Evolutionary conservation across 1,140 invertebrate species (phyloP).

Genomic region (Palaemon carinicauda): DNA sequence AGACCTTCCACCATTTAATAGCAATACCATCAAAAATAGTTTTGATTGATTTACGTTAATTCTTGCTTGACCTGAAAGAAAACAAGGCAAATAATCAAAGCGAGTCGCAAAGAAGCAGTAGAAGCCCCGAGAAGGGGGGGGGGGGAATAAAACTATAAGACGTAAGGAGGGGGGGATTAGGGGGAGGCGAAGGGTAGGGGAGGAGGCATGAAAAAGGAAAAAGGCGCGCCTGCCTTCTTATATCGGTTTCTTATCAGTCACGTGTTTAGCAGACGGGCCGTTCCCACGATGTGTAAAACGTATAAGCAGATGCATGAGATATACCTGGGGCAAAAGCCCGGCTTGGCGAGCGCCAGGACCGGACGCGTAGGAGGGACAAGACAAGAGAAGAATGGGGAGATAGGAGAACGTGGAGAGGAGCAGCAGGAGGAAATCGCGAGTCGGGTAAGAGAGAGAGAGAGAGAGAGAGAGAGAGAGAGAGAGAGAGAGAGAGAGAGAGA

Average conservation of each 20-base stretch:
- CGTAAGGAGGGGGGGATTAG: background rate
- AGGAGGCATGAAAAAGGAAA: background rate
- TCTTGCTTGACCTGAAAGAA: too few relatives aligned
- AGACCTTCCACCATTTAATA: too few relatives aligned
- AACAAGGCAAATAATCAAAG: background rate
- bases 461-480: background rate
- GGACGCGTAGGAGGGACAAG: background rate
- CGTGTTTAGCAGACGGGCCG: constrained; percentile 27
- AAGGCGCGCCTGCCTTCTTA: constrained; percentile 28
- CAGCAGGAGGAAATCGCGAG: background rate
- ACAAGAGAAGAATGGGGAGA: background rate
- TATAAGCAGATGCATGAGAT: constrained; percentile 56
- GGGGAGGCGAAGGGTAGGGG: too few relatives aligned
- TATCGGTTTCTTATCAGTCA: constrained; percentile 51
- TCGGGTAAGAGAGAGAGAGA: background rate
- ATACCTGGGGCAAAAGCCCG: constrained; percentile 39
- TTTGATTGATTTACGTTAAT: too few relatives aligned
- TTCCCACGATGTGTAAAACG: constrained; percentile 47
- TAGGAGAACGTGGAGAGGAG: background rate
- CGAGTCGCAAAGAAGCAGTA: background rate
- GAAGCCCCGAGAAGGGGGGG: background rate
- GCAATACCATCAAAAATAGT: too few relatives aligned
- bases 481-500: background rate
- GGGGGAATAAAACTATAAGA: background rate
- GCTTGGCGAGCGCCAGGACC: background rate